Conservation (phyloP, 1,140 invertebrate species). For the Drosophila kurseongensis region DNA sequence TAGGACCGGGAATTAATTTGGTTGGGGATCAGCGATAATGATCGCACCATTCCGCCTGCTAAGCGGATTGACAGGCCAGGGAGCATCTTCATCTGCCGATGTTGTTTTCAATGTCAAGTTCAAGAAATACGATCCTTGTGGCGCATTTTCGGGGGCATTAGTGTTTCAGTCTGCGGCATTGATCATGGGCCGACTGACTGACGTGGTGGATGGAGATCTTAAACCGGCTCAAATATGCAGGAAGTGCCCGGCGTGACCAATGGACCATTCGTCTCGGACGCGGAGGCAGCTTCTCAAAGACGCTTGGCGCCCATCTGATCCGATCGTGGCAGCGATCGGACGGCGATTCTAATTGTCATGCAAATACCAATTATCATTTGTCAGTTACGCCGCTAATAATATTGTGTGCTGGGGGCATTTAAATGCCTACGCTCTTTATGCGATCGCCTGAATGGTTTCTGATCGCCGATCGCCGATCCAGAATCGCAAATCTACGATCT, state of each 20-base stretch:
- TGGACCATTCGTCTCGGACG: slow-evolving; percentile 51
- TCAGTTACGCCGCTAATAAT: slow-evolving; percentile 66
- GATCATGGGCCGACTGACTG: slow-evolving; percentile 15
- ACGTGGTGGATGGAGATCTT: not conserved
- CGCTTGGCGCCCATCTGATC: slow-evolving; percentile 58
- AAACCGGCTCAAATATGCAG: slow-evolving; percentile 65
- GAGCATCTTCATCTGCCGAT: slow-evolving; percentile 14
- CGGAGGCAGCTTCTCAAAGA: slow-evolving; percentile 67
- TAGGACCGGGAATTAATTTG: slow-evolving; percentile 56
- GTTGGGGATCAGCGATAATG: slow-evolving; percentile 62
- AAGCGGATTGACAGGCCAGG: slow-evolving; percentile 59
- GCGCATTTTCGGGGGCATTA: slow-evolving; percentile 45
- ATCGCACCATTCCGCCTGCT: slow-evolving; percentile 32
- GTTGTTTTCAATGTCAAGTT: slow-evolving; percentile 78
- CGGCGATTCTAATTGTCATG: slow-evolving; percentile 72
- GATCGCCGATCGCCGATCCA: slow-evolving; percentile 38
- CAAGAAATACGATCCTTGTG: slow-evolving; percentile 65
- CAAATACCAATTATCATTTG: slow-evolving; percentile 81
- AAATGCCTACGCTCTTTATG: slow-evolving; percentile 55
- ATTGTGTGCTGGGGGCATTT: slow-evolving; percentile 55
- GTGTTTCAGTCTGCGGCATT: slow-evolving; percentile 8
- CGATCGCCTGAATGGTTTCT: slow-evolving; percentile 50
- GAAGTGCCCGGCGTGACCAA: slow-evolving; percentile 67
- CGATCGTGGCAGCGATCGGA: slow-evolving; percentile 21
- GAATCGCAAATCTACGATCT: slow-evolving; percentile 35